These are phyloP conservation scores for Taenioides sp. DNA, from an alignment of 2,797 vertebrate genomes.

Conservation along the genomic window DNA sequence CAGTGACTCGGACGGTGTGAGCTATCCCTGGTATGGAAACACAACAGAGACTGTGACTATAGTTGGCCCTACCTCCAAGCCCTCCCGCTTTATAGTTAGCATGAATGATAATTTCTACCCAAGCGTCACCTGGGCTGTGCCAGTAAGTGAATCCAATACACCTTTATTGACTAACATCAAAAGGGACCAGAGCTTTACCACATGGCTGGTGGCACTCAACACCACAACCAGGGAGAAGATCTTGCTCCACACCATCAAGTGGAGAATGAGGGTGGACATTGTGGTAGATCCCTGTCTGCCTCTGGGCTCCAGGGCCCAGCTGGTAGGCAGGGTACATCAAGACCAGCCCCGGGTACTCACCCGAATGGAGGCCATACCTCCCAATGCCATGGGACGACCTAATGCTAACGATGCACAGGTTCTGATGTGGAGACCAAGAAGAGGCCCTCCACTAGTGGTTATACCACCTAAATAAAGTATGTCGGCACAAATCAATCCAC, in stretches of 20 bases:
- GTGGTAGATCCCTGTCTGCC: slow-evolving; percentile 89
- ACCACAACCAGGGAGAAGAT: slow-evolving; percentile 90
- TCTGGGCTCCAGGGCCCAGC: slow-evolving; percentile 88
- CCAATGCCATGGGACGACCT: slow-evolving; percentile 92
- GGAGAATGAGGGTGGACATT: slow-evolving; percentile 97
- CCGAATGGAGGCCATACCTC: slow-evolving; percentile 94
- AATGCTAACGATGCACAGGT: slow-evolving; percentile 98
- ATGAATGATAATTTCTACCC: slow-evolving; percentile 99
- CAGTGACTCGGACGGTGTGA: slow-evolving; percentile 96
- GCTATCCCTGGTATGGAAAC: slow-evolving; percentile 99
- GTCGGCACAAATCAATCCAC: slow-evolving; percentile 12
- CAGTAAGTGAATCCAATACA: slow-evolving; percentile 93
- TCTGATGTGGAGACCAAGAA: slow-evolving; percentile 97
- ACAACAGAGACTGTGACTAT: slow-evolving; percentile 97
- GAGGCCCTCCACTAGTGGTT: slow-evolving; percentile 90
- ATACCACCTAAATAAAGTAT: slow-evolving; percentile 90
- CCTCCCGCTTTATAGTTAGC: slow-evolving; percentile 93
- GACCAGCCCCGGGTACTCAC: slow-evolving; percentile 93
- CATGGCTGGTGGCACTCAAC: slow-evolving; percentile 97
- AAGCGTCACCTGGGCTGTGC: slow-evolving; percentile 97
- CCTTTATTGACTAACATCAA: slow-evolving; percentile 94
- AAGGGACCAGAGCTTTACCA: slow-evolving; percentile 98
- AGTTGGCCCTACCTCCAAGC: slow-evolving; percentile 90
- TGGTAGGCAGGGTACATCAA: slow-evolving; percentile 91
- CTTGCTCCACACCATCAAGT: slow-evolving; percentile 95